phyloP scores from a whole-genome alignment of 2,888 invertebrate genomes.

The Lasioglossum villosulum region DNA sequence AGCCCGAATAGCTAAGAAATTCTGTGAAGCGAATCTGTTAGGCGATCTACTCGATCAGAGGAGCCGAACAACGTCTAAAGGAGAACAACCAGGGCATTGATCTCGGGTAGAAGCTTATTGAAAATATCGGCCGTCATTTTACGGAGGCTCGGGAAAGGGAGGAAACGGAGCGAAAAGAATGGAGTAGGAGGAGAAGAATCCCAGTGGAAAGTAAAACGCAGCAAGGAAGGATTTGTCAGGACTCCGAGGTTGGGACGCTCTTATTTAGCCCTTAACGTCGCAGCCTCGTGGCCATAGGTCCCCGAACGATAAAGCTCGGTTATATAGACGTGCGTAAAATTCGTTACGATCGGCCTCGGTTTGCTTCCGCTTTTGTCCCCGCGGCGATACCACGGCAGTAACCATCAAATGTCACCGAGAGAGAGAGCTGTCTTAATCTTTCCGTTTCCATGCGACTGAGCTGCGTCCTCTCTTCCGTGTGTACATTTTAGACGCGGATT shows the following conservation, averaged over 20 bases:
- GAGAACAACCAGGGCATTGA: neutral
- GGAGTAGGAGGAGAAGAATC: constrained; percentile 7
- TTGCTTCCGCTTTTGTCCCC: constrained; percentile 59
- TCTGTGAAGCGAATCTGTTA: neutral
- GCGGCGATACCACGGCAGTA: constrained; percentile 38
- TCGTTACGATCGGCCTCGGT: constrained; percentile 70
- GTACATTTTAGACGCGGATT: neutral
- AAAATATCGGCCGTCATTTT: constrained; percentile 19
- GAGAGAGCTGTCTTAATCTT: constrained; percentile 17
- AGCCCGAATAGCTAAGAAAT: too few relatives aligned
- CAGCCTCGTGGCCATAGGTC: constrained; percentile 77
- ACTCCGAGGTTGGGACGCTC: constrained; percentile 74
- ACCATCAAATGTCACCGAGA: constrained; percentile 39
- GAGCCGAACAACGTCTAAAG: neutral
- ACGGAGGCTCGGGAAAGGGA: constrained; percentile 4
- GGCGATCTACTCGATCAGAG: neutral
- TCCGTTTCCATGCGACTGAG: constrained; percentile 1
- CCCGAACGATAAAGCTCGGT: constrained; percentile 75
- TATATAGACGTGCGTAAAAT: constrained; percentile 78
- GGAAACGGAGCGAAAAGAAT: constrained; percentile 20
- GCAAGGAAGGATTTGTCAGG: constrained; percentile 75
- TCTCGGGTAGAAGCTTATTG: constrained; percentile 21
- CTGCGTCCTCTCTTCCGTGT: neutral
- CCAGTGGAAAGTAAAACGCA: constrained; percentile 57
- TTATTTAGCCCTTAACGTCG: constrained; percentile 79